Percentiles rank a stretch among this genome's conserved stretches.
phyloP scores from a whole-genome alignment of 2,888 invertebrate species.

The Lasioglossum morio region DNA sequence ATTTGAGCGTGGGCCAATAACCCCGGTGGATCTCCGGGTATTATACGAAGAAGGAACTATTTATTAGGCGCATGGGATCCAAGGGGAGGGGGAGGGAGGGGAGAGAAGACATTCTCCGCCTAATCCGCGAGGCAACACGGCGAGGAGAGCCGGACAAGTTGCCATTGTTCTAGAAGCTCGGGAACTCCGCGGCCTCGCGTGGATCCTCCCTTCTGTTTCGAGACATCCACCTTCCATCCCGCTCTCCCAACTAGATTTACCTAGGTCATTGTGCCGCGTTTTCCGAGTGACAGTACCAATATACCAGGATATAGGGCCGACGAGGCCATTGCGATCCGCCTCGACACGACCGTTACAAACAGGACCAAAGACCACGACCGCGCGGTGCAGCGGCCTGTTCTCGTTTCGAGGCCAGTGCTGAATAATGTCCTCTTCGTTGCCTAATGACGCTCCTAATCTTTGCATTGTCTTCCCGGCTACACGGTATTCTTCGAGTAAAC shows the following conservation, averaged over 20 bases:
- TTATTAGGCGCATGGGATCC: slow-evolving; percentile 70
- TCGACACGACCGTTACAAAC: slow-evolving; percentile 44
- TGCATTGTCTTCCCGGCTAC: slow-evolving; percentile 58
- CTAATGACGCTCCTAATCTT: slow-evolving; percentile 63
- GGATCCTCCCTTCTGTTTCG: slow-evolving; percentile 25
- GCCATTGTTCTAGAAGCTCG: slow-evolving; percentile 70
- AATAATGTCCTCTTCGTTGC: slow-evolving; percentile 51
- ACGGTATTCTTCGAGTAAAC: slow-evolving; percentile 53
- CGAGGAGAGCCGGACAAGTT: slow-evolving; percentile 55
- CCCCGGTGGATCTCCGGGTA: slow-evolving; percentile 49
- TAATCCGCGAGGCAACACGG: slow-evolving; percentile 64
- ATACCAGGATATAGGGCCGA: slow-evolving; percentile 50
- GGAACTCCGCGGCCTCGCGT: slow-evolving; percentile 56
- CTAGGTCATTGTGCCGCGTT: slow-evolving; percentile 66
- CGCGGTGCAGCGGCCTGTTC: neutral
- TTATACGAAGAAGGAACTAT: slow-evolving; percentile 72
- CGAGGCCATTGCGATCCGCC: slow-evolving; percentile 14
- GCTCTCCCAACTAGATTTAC: slow-evolving; percentile 48
- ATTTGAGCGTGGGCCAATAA: slow-evolving; percentile 40
- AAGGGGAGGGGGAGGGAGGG: no score
- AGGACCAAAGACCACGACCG: slow-evolving; percentile 47
- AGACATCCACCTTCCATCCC: slow-evolving; percentile 32
- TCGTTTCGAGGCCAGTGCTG: slow-evolving; percentile 47
- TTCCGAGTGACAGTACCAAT: slow-evolving; percentile 66
- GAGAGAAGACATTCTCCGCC: slow-evolving; percentile 65